Conservation (phyloP, 2,888 invertebrate genomes). For the Aspidiotus rigidus region DNA sequence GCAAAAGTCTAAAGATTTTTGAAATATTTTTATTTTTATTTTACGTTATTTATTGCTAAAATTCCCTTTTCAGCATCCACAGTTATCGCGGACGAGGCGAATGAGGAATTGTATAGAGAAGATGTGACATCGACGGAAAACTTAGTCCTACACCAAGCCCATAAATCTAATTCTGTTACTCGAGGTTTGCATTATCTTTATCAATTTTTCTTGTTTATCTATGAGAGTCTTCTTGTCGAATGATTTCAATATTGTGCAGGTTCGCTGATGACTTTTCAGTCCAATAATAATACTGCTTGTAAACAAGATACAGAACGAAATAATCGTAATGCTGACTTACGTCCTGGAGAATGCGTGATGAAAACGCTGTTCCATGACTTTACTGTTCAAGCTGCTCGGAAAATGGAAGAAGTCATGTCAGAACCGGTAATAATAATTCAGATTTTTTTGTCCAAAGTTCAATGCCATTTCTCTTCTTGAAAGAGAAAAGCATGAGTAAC, state of each 20-base stretch:
- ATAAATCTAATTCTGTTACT: neutral
- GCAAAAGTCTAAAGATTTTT: too few species aligned
- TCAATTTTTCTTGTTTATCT: neutral
- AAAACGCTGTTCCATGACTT: conserved; percentile 90
- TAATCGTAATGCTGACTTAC: conserved; percentile 12
- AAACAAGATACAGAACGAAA: conserved; percentile 15
- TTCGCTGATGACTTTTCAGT: conserved; percentile 3
- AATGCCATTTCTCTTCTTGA: neutral
- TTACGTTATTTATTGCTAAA: too few species aligned
- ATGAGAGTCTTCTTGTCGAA: neutral
- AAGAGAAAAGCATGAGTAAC: too few species aligned
- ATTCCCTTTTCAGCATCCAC: too few species aligned
- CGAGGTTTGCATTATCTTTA: neutral
- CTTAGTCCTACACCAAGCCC: neutral
- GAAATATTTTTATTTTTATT: too few species aligned
- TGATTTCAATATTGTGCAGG: neutral
- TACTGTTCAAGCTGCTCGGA: conserved; percentile 85
- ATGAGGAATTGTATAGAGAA: neutral
- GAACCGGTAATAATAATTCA: conserved; percentile 51
- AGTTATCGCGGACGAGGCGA: too few species aligned
- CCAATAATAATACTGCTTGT: neutral
- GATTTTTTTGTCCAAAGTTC: neutral
- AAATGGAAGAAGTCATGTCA: conserved; percentile 88
- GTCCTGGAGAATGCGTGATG: conserved; percentile 88
- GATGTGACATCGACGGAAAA: neutral